Conservation (phyloP, 2,888 invertebrate species). For the Vanessa cardui region DNA sequence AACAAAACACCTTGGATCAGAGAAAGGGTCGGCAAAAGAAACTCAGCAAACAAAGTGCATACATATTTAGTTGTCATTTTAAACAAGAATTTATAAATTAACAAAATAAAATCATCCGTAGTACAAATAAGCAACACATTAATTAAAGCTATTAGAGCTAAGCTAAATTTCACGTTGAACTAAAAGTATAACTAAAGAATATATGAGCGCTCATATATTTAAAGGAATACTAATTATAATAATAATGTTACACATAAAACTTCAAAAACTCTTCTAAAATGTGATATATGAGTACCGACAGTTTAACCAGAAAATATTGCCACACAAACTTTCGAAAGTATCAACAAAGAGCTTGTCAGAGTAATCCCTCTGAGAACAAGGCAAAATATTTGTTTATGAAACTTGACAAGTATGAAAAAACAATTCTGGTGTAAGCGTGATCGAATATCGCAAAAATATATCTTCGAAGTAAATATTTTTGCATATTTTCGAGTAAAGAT, state of each 20-base stretch:
- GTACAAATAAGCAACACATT: too few relatives aligned
- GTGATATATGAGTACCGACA: slow-evolving; percentile 1
- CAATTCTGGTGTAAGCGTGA: slow-evolving; percentile 16
- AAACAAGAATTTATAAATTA: too few relatives aligned
- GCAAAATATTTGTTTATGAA: slow-evolving; percentile 42
- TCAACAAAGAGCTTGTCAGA: slow-evolving; percentile 37
- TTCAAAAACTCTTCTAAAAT: neutral
- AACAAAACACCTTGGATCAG: too few relatives aligned
- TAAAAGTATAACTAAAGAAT: too few relatives aligned
- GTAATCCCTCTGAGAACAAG: slow-evolving; percentile 33
- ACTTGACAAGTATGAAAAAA: slow-evolving; percentile 35
- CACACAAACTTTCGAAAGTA: slow-evolving; percentile 29
- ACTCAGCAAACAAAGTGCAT: too few relatives aligned
- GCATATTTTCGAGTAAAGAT: neutral
- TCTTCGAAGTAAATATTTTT: neutral
- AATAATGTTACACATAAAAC: slow-evolving; percentile 1
- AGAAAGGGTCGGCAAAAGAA: too few relatives aligned
- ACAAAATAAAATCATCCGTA: too few relatives aligned
- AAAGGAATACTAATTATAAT: neutral
- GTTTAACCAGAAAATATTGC: slow-evolving; percentile 30
- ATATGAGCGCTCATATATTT: too few relatives aligned
- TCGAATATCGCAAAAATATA: slow-evolving; percentile 12
- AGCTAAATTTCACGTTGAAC: too few relatives aligned
- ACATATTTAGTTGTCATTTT: too few relatives aligned
- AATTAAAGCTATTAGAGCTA: too few relatives aligned